phyloP scores from a whole-genome alignment of 2,888 invertebrate species.

The Hymenopus coronatus region DNA sequence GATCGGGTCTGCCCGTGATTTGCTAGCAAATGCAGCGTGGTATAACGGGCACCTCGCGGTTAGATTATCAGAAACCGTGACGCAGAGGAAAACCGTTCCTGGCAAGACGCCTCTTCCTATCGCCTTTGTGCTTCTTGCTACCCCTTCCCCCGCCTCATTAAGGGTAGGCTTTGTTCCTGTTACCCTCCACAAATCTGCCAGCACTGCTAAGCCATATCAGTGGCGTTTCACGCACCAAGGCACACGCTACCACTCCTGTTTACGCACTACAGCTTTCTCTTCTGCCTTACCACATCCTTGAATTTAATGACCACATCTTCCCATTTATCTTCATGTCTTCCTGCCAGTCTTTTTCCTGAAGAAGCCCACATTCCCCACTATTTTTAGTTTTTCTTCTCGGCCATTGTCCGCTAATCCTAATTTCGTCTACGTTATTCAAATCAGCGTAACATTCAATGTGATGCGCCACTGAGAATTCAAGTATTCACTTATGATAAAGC shows the following conservation, averaged over 20 bases:
- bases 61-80: neutral
- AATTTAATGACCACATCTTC: neutral
- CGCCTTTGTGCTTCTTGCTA: neutral
- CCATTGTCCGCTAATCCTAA: too few relatives aligned
- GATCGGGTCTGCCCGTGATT: too few relatives aligned
- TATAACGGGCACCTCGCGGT: neutral
- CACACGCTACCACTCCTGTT: neutral
- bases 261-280: neutral
- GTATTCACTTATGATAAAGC: too few relatives aligned
- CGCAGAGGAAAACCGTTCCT: neutral
- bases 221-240: neutral
- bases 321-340: neutral
- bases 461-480: too few relatives aligned
- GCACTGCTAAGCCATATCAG: neutral
- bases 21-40: too few relatives aligned
- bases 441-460: too few relatives aligned
- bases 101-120: neutral
- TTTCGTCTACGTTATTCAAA: too few relatives aligned
- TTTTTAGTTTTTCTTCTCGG: too few relatives aligned
- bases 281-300: neutral
- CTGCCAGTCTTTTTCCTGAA: neutral
- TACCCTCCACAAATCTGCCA: neutral
- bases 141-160: neutral
- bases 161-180: neutral
- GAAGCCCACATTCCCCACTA: too few relatives aligned